phyloP scores from a whole-genome alignment of 2,113 vertebrate genomes.

The Cryptotis parvus region DNA sequence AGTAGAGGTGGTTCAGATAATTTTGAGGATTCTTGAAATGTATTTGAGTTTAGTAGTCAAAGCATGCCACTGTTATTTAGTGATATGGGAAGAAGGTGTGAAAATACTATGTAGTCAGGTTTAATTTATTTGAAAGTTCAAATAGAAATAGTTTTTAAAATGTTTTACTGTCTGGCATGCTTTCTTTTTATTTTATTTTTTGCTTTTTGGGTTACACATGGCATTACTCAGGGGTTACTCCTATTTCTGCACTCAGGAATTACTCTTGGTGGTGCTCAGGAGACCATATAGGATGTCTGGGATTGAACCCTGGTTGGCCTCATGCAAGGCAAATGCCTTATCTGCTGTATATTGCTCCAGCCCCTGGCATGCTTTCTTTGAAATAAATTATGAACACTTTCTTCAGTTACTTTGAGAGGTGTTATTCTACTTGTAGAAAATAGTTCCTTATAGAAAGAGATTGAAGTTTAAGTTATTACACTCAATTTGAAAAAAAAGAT shows the following conservation, averaged over 20 bases:
- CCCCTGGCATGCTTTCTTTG: background rate
- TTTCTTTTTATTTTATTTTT: too few relatives aligned
- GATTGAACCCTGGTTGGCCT: too few relatives aligned
- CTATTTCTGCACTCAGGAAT: too few relatives aligned
- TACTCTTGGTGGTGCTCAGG: too few relatives aligned
- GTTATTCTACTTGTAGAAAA: background rate
- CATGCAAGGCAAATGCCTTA: too few relatives aligned
- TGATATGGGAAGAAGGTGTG: background rate
- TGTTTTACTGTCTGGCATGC: background rate
- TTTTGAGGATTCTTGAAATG: background rate
- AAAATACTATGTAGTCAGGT: background rate
- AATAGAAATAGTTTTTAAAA: constrained; percentile 33
- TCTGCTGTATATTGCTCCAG: too few relatives aligned
- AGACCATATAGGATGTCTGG: too few relatives aligned
- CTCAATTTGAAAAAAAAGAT: constrained; percentile 30
- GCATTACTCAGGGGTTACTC: too few relatives aligned
- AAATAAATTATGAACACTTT: constrained; percentile 49
- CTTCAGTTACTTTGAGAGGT: background rate
- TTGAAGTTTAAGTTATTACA: background rate
- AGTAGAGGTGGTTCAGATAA: background rate
- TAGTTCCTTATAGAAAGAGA: background rate
- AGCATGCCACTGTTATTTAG: background rate
- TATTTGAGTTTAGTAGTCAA: background rate
- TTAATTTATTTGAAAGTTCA: constrained; percentile 47
- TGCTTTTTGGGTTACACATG: too few relatives aligned